phyloP scores from a whole-genome alignment of 2,797 vertebrate genomes.

The Hylomyscus alleni region DNA sequence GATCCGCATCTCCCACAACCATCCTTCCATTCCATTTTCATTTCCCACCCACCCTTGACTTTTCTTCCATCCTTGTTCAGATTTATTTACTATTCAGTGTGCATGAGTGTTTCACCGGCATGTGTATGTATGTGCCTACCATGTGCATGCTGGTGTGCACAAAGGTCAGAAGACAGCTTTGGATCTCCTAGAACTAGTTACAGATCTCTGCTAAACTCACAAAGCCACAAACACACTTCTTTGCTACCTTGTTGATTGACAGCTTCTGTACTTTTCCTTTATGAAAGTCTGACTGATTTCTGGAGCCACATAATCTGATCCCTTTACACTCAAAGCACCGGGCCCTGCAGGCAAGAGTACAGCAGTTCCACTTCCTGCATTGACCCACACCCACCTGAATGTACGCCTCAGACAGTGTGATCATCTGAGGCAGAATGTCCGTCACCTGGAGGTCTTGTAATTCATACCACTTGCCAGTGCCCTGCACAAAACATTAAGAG shows the following conservation, averaged over 20 bases:
- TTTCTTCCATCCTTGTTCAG: neutral
- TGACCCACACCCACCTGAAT: conserved; percentile 92
- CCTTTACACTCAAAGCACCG: neutral
- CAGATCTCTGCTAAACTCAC: neutral
- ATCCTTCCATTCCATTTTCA: neutral
- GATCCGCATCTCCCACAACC: neutral
- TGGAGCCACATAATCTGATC: neutral
- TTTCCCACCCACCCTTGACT: neutral
- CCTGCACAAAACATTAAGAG: conserved; percentile 87
- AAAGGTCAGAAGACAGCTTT: neutral
- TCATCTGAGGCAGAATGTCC: conserved; percentile 99
- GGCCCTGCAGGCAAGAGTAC: neutral
- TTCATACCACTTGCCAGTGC: conserved; percentile 99
- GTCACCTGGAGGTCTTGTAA: conserved; percentile 98
- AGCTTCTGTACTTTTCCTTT: neutral
- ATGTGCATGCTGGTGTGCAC: neutral
- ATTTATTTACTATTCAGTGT: neutral
- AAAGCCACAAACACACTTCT: neutral
- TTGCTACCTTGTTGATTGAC: neutral
- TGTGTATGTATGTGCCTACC: neutral
- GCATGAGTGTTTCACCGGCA: neutral
- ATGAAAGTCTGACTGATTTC: neutral
- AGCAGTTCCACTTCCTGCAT: neutral
- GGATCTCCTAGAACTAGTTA: neutral
- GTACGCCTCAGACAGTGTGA: conserved; percentile 97